Conservation (phyloP, 2,113 vertebrate genomes). For the Clarias batrachus region DNA sequence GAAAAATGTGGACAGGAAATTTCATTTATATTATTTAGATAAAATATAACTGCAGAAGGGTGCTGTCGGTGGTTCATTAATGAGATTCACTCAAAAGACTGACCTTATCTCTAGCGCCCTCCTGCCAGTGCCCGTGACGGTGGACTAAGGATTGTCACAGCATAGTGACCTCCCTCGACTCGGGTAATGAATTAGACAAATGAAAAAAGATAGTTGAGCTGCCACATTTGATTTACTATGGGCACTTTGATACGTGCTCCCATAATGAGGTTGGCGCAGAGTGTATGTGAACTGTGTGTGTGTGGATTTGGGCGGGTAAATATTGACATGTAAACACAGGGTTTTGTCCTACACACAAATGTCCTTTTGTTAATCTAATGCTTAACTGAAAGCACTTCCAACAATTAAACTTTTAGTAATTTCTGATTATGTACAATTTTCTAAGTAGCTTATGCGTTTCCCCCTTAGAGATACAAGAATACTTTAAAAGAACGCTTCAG, state of each 20-base stretch:
- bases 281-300: neutral
- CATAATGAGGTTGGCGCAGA: conserved; percentile 51
- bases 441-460: neutral
- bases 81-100: neutral
- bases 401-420: neutral
- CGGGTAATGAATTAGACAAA: conserved; percentile 56
- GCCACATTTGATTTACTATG: conserved; percentile 55
- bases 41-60: neutral
- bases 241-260: conserved; percentile 37
- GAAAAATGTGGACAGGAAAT: neutral
- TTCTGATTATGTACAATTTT: neutral
- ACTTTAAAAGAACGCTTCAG: neutral
- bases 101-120: neutral
- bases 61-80: neutral
- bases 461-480: neutral
- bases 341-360: conserved; percentile 21
- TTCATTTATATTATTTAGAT: neutral
- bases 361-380: conserved; percentile 12
- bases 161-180: conserved; percentile 37
- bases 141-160: conserved; percentile 34
- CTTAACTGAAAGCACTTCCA: conserved; percentile 17
- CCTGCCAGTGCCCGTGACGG: neutral
- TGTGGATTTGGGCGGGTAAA: neutral
- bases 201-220: conserved; percentile 51
- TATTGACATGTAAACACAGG: conserved; percentile 35